Evolutionary conservation across 2,797 vertebrate genomes (phyloP), one percentile per base, ranked within the genome.

Genomic region (Chrysocyon brachyurus): DNA sequence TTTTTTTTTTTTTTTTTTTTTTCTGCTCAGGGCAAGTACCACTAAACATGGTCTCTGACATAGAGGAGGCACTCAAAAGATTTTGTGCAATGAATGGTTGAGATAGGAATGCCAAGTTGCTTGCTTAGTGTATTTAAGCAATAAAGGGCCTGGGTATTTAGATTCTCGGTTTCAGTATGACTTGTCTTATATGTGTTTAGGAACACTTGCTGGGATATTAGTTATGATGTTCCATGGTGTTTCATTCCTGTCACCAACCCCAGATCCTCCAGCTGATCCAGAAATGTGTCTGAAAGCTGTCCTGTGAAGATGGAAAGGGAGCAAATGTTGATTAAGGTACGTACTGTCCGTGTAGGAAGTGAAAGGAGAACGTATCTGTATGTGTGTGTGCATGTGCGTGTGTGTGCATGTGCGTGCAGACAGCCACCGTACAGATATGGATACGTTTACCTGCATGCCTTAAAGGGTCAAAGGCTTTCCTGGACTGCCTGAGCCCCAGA

Each of bases 371-470:
- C 75, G 19, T 6, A n/a, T 17, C 3, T 3, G 24, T 1, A 2
- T 66, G 9, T 33, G 11, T 31, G 9, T 1, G 4, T 1, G 15
- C 10, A 26, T 2, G 19, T 1, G 2, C 1, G 0, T 2, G 21
- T 31, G 12, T 1, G 4, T 1, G 15, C 10, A 26, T 2, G 19
- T 1, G 2, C 0, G 0, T 2, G 21, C 31, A 49, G 1, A 2
- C 26, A 14, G 56, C 31, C 64, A 12, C 52, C 56, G 11, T 16
- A 33, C 16, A 14, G 1, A 3, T 26, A 21, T 19, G 46, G n/a
- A 31, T 26, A 40, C 17, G 59, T 89, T 92, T 19, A 78, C 77
- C 68, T 36, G 6, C 3, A 49, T 28, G 21, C 12, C 54, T 54
- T 26, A 12, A 54, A 83, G 26, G 33, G 22, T 36, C 56, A 66